Evolutionary conservation across 1,140 invertebrate genomes (phyloP).

Genomic region (Cyphomyrmex costatus): DNA sequence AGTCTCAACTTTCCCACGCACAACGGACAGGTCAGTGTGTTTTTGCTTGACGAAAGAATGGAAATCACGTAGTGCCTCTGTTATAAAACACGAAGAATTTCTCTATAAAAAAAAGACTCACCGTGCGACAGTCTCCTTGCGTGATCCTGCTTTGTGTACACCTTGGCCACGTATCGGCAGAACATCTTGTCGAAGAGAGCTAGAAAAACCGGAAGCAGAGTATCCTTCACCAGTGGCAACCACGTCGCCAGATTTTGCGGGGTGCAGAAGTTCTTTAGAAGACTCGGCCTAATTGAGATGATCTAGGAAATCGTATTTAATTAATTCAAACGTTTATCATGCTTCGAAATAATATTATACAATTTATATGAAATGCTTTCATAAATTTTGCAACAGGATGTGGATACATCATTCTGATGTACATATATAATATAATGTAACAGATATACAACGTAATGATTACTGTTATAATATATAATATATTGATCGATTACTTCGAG

Average conservation of each 20-base stretch:
- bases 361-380: not conserved
- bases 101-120: conserved; percentile 45
- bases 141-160: conserved; percentile 84
- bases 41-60: conserved; percentile 52
- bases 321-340: not conserved
- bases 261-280: conserved; percentile 82
- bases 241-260: conserved; percentile 83
- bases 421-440: conserved; percentile 14
- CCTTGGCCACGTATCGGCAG: conserved; percentile 84
- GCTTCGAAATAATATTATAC: not conserved
- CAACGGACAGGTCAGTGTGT: conserved; percentile 31
- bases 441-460: not conserved
- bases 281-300: conserved; percentile 83
- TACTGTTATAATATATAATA: conserved; percentile 16
- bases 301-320: conserved; percentile 73
- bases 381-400: not conserved
- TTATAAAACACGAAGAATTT: conserved; percentile 4
- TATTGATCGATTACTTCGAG: conserved; percentile 2
- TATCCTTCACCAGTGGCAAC: conserved; percentile 86
- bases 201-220: conserved; percentile 85
- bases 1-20: conserved; percentile 55
- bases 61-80: conserved; percentile 26
- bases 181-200: conserved; percentile 87
- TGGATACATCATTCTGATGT: not conserved
- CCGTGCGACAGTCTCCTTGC: conserved; percentile 81